These are phyloP conservation scores for Chelidonichthys spinosus DNA, from an alignment of 2,797 vertebrate species.

Conservation along the genomic window DNA sequence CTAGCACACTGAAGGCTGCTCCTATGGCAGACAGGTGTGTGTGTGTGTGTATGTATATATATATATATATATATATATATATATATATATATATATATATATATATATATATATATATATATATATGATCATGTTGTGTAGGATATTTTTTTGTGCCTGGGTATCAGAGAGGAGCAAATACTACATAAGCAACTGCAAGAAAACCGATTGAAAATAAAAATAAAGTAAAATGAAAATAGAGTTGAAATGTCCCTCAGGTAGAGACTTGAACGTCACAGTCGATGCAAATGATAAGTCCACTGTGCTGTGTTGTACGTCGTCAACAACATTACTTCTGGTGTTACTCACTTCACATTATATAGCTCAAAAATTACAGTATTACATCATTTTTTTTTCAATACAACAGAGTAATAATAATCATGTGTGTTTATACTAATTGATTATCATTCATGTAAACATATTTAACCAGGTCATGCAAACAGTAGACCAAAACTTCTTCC, in stretches of 20 bases:
- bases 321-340: constrained; percentile 80
- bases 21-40: constrained; percentile 27
- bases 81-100: too few relatives aligned
- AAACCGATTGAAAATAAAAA: constrained; percentile 31
- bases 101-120: too few relatives aligned
- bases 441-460: constrained; percentile 88
- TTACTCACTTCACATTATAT: constrained; percentile 84
- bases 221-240: constrained; percentile 39
- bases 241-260: constrained; percentile 58
- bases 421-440: constrained; percentile 81
- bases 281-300: constrained; percentile 74
- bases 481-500: constrained; percentile 85
- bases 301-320: constrained; percentile 77
- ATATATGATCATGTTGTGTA: not conserved
- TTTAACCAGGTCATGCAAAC: constrained; percentile 89
- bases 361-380: constrained; percentile 82
- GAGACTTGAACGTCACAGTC: constrained; percentile 63
- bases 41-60: not conserved
- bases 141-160: constrained; percentile 40
- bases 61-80: too few relatives aligned
- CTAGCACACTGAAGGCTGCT: constrained; percentile 7
- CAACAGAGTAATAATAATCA: constrained; percentile 82
- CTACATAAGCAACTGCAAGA: constrained; percentile 32
- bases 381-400: constrained; percentile 77
- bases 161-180: constrained; percentile 26